Evolutionary conservation across 2,113 vertebrate genomes (phyloP), one percentile per base, ranked within the genome.

Genomic region (Calcarius ornatus): DNA sequence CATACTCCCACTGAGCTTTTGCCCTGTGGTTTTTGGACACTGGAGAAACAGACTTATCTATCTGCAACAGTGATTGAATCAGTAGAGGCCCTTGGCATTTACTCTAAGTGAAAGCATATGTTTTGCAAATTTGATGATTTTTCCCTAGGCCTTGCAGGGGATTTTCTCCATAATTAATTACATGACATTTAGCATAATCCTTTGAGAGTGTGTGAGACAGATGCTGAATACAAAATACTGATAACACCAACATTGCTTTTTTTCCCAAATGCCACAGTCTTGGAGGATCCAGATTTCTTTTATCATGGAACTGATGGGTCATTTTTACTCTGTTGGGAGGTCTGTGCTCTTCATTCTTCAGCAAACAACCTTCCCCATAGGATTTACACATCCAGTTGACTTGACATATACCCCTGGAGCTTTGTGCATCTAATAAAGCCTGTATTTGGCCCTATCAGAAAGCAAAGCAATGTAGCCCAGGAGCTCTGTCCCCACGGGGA

Each of bases 141-240:
- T 84, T 65, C 33, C 43, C 38, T 88, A 22, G 82, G 79, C n/a
- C 25, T 75, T 8, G 3, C 76, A 93, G 64, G 37, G 76, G 72
- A 84, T 94, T 94, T 93, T 77, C 56, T 95, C 42, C 8, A 2
- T 92, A 93, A 96, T 94, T 90, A 92, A 94, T 88, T 80, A 64
- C 82, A 75, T 60, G 92, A 84, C 86, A 93, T 96, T 95, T 76
- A 81, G 31, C 64, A 61, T 93, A 95, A 96, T 93, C 92, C 92
- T 90, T 57, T 64, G 79, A 91, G 76, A 93, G 92, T 90, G 82
- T 93, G 85, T 65, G 90, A 94, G 93, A 95, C 90, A 93, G 64
- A 96, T 92, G 86, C 82, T 93, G 90, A 97, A 94, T 54, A 69
- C 80, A 88, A 90, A 96, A 54, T 53, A 51, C 85, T 81, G 92